Base-by-base conservation (phyloP, 2,113 vertebrate species). In the Furnarius figulus region DNA sequence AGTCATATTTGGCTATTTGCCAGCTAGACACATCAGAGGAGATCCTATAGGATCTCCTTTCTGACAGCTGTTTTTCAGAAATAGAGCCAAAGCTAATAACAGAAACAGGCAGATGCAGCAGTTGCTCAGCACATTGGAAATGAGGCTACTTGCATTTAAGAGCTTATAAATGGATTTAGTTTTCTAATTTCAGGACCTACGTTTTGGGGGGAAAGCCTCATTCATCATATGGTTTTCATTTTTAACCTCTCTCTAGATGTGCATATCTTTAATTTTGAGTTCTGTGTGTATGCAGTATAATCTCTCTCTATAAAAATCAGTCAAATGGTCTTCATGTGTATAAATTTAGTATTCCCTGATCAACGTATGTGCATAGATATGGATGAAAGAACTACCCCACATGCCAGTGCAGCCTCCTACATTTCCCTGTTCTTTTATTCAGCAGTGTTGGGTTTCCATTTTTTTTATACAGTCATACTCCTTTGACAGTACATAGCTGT, bases 351-450 rank as follows among this genome's bases (percentile, higher is more conserved):
- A 77, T 61, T 87, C 25, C 9, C 25, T 49, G 27, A 92, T 44
- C n/a, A 61, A 39, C 68, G 52, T 65, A 68, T 39, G 16, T 39
- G 35, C 42, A 71, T 46, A 87, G 55, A 90, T 55, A 67, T 21
- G 25, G 37, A 83, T 15, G 59, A 68, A 87, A 91, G 76, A 85
- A 17, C 35, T 87, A 77, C 20, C 9, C 28, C n/a, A 52, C 23
- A 35, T 46, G 67, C 23, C 49, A 52, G 13, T 55, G 56, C 23
- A 85, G 46, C 18, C 68, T 91, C 82, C 81, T 47, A 77, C 52
- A 71, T 80, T 84, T 77, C 42, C 39, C 63, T 77, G 33, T 91
- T 93, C 56, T 93, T 93, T 93, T 96, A 90, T 90, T 90, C 79
- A 94, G 56, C 21, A 16, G 23, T 53, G 70, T 58, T 83, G 65